These are phyloP conservation scores for Poeciliopsis prolifica DNA, from an alignment of 2,113 vertebrate genomes.

Conservation along the genomic window DNA sequence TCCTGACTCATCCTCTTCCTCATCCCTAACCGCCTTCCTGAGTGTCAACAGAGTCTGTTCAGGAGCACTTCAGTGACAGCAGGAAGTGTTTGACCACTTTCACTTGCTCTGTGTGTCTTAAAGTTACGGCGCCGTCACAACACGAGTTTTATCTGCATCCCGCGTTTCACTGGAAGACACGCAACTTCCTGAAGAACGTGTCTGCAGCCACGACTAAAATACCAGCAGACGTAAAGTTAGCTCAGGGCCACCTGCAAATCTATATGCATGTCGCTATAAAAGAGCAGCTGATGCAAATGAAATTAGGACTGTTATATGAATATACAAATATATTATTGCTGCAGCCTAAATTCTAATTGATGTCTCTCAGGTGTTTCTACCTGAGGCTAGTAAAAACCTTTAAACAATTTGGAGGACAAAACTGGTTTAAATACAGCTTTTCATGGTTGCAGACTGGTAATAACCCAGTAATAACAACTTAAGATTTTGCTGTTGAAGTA, in stretches of 20 bases:
- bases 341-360: too few species aligned
- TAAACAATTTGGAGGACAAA: neutral
- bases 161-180: neutral
- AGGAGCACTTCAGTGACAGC: neutral
- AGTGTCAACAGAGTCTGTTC: neutral
- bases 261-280: neutral
- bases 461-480: neutral
- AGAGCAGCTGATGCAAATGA: constrained; percentile 30
- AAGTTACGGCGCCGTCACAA: neutral
- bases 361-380: neutral
- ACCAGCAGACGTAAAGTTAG: neutral
- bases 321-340: neutral
- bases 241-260: constrained; percentile 32
- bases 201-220: neutral
- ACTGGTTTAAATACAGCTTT: neutral
- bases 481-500: neutral
- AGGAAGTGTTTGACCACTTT: constrained; percentile 1
- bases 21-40: neutral
- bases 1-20: constrained; percentile 38
- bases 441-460: neutral
- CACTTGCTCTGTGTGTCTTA: neutral
- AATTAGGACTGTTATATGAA: neutral
- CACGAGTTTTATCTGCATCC: neutral
- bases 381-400: neutral
- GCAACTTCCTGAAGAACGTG: constrained; percentile 1